Percentiles rank a stretch among this genome's conserved stretches.
These are phyloP conservation scores for Neogobius melanostomus DNA, from an alignment of 2,113 vertebrate genomes.

Conservation along the genomic window DNA sequence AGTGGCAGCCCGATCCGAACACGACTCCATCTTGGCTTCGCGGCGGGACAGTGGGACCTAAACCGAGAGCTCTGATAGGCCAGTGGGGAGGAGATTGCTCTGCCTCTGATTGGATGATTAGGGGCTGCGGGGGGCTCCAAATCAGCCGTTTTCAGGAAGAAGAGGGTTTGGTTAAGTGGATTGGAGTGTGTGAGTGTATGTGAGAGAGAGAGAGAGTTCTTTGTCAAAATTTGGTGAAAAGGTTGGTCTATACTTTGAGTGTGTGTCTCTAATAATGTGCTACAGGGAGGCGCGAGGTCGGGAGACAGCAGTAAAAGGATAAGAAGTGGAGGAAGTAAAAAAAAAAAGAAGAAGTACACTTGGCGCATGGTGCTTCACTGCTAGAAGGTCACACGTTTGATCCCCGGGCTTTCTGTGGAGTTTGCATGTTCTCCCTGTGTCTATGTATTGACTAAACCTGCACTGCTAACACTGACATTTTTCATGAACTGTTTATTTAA, in stretches of 20 bases:
- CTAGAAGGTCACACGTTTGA: too few relatives aligned
- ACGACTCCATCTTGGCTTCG: conserved; percentile 58
- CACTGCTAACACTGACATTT: too few relatives aligned
- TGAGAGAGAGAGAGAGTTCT: conserved; percentile 60
- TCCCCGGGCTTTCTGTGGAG: too few relatives aligned
- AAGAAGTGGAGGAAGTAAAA: neutral
- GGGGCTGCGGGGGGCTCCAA: conserved; percentile 71
- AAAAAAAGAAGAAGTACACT: neutral
- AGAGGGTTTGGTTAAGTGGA: conserved; percentile 76
- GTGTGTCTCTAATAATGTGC: conserved; percentile 7
- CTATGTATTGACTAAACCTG: too few relatives aligned
- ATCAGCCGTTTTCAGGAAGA: conserved; percentile 75
- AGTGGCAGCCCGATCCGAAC: conserved; percentile 61
- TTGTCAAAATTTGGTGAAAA: conserved; percentile 31
- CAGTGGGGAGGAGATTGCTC: conserved; percentile 76
- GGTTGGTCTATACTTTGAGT: conserved; percentile 23
- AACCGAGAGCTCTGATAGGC: conserved; percentile 67
- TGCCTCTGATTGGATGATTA: conserved; percentile 77
- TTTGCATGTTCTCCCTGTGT: too few relatives aligned
- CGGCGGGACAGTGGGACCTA: conserved; percentile 61
- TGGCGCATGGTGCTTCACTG: neutral
- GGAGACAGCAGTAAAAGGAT: neutral
- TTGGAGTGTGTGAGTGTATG: conserved; percentile 62
- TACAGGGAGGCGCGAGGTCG: neutral
- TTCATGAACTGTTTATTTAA: too few relatives aligned